Conservation (phyloP, 2,888 invertebrate species). For the Microchrysa polita region DNA sequence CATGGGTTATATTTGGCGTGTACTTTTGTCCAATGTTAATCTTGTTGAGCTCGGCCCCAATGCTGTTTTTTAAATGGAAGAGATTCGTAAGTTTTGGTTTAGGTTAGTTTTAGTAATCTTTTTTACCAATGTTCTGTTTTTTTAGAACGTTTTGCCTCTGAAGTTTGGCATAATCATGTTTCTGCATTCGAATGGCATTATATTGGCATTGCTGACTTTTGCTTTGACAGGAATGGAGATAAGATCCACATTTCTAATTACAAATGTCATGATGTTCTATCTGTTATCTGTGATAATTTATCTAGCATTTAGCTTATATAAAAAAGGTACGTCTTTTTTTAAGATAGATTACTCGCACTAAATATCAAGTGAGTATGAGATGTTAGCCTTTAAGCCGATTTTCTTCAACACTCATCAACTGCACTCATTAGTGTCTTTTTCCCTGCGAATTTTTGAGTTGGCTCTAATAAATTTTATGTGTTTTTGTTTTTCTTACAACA, state of each 20-base stretch:
- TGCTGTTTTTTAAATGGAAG: slow-evolving; percentile 53
- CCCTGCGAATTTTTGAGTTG: too few species aligned
- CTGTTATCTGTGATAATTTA: slow-evolving; percentile 58
- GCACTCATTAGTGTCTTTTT: too few species aligned
- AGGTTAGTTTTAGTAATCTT: neutral
- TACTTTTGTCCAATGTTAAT: slow-evolving; percentile 63
- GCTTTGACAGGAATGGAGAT: slow-evolving; percentile 58
- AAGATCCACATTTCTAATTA: slow-evolving; percentile 60
- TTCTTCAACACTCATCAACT: too few species aligned
- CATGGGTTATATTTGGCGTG: slow-evolving; percentile 66
- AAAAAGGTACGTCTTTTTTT: neutral
- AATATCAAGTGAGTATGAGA: too few species aligned
- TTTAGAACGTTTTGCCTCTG: slow-evolving; percentile 13
- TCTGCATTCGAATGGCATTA: slow-evolving; percentile 60
- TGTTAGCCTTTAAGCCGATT: too few species aligned
- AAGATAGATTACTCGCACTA: too few species aligned
- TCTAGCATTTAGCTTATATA: neutral
- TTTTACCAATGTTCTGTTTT: neutral
- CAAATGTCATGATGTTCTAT: slow-evolving; percentile 61
- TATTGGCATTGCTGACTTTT: slow-evolving; percentile 58
- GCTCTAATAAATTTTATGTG: too few species aligned
- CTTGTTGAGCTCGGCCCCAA: slow-evolving; percentile 60
- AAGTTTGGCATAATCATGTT: slow-evolving; percentile 52
- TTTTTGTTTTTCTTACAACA: neutral
- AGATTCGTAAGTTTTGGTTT: slow-evolving; percentile 4